phyloP scores from a whole-genome alignment of 2,888 invertebrate species.

The Anthophora plumipes region DNA sequence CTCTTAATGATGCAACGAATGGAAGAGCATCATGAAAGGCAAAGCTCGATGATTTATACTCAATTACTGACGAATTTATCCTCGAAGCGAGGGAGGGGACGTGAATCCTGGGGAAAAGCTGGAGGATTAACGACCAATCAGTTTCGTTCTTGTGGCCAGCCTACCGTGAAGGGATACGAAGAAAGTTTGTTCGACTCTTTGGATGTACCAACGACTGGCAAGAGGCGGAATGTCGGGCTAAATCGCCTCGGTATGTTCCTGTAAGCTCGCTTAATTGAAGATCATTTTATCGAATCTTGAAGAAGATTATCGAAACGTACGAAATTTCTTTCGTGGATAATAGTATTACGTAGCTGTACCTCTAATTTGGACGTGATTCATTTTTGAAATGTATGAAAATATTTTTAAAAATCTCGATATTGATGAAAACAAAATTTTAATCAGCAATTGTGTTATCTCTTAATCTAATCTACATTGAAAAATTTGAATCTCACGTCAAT shows the following conservation, averaged over 20 bases:
- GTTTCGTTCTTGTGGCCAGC: slow-evolving; percentile 59
- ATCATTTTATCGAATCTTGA: not conserved
- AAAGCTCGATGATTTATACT: slow-evolving; percentile 72
- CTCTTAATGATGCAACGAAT: slow-evolving; percentile 71
- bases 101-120: slow-evolving; percentile 66
- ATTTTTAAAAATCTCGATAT: no score
- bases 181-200: slow-evolving; percentile 11
- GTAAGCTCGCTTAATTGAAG: slow-evolving; percentile 1
- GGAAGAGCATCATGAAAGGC: slow-evolving; percentile 61
- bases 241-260: slow-evolving; percentile 28
- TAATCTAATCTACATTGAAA: no score
- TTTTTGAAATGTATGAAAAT: no score
- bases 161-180: slow-evolving; percentile 30
- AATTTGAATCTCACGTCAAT: no score
- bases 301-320: not conserved
- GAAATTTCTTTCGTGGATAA: not conserved
- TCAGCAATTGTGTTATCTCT: no score
- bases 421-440: no score
- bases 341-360: not conserved
- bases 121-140: slow-evolving; percentile 71
- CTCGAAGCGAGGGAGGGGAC: slow-evolving; percentile 52
- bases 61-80: slow-evolving; percentile 76
- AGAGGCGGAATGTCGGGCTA: not conserved
- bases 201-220: not conserved
- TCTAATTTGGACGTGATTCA: not conserved